Evolutionary conservation across 2,888 invertebrate species (phyloP), one percentile per base, ranked within the genome.

Genomic region (Microdon myrmicae): DNA sequence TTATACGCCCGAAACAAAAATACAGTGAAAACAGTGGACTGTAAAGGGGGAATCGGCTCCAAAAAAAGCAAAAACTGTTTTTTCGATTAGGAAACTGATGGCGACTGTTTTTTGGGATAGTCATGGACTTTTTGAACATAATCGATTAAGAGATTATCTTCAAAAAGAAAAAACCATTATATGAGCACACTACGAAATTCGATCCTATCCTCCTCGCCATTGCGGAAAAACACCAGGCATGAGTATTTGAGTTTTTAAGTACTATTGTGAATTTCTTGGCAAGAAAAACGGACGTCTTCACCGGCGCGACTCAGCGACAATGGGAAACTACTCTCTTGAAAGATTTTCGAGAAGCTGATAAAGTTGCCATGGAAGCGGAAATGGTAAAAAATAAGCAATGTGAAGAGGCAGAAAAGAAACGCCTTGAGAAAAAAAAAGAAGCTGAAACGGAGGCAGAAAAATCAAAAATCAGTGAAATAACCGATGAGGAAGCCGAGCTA

Each of bases 251-350:
- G 95, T 83, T 97, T 10, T 81, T 99, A 69, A 91, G 92, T 70
- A 93, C 94, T 9, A 87, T 99, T 71, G 98, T 97, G 67, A 90
- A 90, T 75, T 99, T 99, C 76, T 83, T 99, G 44, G 88, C 92
- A 1, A 86, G 99, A 69, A 98, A 97, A 83, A 98, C 98, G 2
- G 99, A 99, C 77, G 99, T 98, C 78, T 96, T 94, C 74, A 90
- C 88, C 54, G 98, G 97, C 8, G 95, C 90, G 8, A 85, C 85
- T 44, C 86, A 87, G 71, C 90, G 89, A 9, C 89, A 90, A 68
- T 95, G 95, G 83, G 90, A 94, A 80, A 88, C 90, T 83, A 80
- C 94, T 69, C 85, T 97, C 0, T 84, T 93, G 80, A 87, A 87
- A 37, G 89, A 89, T 64, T 97, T 96, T 75, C 87, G 87, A 67